Evolutionary conservation across 2,888 invertebrate genomes (phyloP), one percentile per base, ranked within the genome.

Genomic region (Sarcophaga carnaria): DNA sequence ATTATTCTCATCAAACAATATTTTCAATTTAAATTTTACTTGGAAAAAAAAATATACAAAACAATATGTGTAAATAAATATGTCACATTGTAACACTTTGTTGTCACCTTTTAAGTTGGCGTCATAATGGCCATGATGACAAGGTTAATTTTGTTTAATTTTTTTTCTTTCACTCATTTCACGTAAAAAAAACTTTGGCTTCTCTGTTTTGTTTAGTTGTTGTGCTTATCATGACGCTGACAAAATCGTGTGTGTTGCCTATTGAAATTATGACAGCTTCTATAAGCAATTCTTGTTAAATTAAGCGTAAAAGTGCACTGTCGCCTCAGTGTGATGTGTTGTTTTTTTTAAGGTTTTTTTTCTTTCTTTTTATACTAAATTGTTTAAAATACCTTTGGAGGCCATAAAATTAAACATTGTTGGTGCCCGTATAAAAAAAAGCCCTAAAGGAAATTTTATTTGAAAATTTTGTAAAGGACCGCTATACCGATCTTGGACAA

Each of bases 221-320:
- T 72, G 62, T 76, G 59, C 63, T 82, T 84, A 45, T 84, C 37
- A 69, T 74, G 69, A 4, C 17, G 4, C 6, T 69, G 47, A 88
- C 87, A 89, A 86, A 90, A 90, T 78, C 62, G 78, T 89, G 90
- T 54, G 12, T 90, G n/a, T 89, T 91, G 90, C 90, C 91, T 91
- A 92, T 91, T 92, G 92, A 90, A 91, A 79, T 70, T 70, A 75
- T 83, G 70, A 79, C 84, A 70, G 80, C 76, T 80, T 74, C 22
- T 70, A 37, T 37, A 84, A 84, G 59, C 45, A 80, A 92, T 91
- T 86, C 85, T 83, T 90, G 91, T 92, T 92, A 91, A 92, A 92
- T 92, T 91, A 91, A 92, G 92, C 90, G 91, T 90, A 90, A 92
- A 92, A 90, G 72, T 37, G 37, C 37, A 37, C 60, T 45, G 62